Evolutionary conservation across 2,888 invertebrate species (phyloP).

Genomic region (Crepidodera aurea): DNA sequence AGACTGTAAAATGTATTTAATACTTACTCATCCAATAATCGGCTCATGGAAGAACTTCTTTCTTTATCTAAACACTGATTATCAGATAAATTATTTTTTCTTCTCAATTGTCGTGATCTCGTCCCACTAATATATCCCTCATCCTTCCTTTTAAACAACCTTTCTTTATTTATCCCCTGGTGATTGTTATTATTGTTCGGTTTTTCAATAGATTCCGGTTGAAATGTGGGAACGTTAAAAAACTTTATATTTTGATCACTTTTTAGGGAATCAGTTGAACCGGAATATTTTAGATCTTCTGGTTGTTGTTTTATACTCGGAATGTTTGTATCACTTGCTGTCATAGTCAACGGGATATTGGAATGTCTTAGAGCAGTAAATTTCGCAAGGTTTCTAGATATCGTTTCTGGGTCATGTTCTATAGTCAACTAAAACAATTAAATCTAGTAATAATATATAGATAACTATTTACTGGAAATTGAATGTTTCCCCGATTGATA

Average conservation of each 20-base stretch:
- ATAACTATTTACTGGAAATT: not conserved
- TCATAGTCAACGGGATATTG: conserved; percentile 59
- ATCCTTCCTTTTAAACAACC: conserved; percentile 66
- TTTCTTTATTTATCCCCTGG: conserved; percentile 56
- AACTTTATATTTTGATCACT: conserved; percentile 36
- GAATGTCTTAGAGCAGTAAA: conserved; percentile 40
- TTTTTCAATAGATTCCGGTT: conserved; percentile 14
- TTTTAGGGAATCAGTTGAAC: conserved; percentile 50
- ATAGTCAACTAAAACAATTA: conserved; percentile 75
- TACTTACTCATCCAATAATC: conserved; percentile 77
- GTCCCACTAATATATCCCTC: conserved; percentile 71
- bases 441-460: not conserved
- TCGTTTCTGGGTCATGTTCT: conserved; percentile 85
- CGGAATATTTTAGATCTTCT: conserved; percentile 46
- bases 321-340: conserved; percentile 61
- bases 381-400: conserved; percentile 63
- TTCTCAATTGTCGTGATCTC: conserved; percentile 69
- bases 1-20: too few relatives aligned
- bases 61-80: conserved; percentile 71
- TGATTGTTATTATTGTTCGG: conserved; percentile 5
- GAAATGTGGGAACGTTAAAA: conserved; percentile 14
- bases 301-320: conserved; percentile 50
- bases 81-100: conserved; percentile 63
- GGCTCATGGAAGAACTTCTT: conserved; percentile 85
- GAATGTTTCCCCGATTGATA: too few relatives aligned